A percentile compares a stretch with the other conserved stretches of the same genome.
phyloP scores from a whole-genome alignment of 1,140 invertebrate species.

The Drosophila miranda region DNA sequence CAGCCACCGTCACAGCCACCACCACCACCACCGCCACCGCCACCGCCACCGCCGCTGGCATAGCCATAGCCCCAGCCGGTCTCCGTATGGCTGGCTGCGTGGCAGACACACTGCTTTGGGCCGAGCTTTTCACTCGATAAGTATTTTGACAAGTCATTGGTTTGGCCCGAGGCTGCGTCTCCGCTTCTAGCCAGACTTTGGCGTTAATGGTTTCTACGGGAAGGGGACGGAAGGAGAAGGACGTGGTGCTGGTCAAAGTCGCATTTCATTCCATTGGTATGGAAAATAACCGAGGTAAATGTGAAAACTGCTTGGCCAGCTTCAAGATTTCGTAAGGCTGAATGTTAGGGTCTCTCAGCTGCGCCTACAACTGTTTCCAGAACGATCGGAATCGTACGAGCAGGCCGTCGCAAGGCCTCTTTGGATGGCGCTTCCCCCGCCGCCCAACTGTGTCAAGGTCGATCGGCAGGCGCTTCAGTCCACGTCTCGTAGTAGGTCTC shows the following conservation, averaged over 20 bases:
- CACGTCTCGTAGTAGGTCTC: too few species aligned
- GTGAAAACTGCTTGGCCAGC: not conserved
- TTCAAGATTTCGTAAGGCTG: too few species aligned
- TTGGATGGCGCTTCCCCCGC: not conserved
- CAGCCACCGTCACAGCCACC: not conserved
- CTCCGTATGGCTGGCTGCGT: not conserved
- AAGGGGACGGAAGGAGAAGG: too few species aligned
- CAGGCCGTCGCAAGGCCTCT: not conserved
- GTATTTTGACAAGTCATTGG: slow-evolving; percentile 59
- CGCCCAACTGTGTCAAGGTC: slow-evolving; percentile 38
- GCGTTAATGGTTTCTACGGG: slow-evolving; percentile 13
- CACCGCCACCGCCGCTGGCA: not conserved
- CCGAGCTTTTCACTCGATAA: slow-evolving; percentile 40
- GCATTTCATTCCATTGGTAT: too few species aligned
- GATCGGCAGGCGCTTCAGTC: not conserved
- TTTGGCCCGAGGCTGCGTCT: slow-evolving; percentile 54
- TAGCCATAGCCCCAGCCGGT: slow-evolving; percentile 3
- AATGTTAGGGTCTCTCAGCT: too few species aligned
- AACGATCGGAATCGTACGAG: slow-evolving; percentile 7
- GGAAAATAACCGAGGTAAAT: not conserved
- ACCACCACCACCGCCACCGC: not conserved
- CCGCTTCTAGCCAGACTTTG: slow-evolving; percentile 18
- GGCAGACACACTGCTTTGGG: slow-evolving; percentile 3
- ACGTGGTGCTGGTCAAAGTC: too few species aligned
- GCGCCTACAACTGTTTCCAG: slow-evolving; percentile 24